phyloP scores from a whole-genome alignment of 2,797 vertebrate species.

The Acropternis orthonyx region DNA sequence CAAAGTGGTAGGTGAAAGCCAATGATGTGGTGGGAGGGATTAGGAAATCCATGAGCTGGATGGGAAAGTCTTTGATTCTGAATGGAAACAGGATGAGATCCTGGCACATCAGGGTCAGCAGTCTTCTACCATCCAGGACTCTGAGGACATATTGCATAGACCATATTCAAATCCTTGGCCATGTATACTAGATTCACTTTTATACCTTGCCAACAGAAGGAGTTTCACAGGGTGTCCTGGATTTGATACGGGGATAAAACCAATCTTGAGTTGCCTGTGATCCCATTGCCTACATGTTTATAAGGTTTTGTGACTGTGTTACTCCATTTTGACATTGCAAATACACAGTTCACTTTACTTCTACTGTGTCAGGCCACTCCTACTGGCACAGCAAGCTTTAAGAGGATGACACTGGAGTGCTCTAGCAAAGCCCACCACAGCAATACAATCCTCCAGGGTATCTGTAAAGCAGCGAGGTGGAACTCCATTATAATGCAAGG shows the following conservation, averaged over 20 bases:
- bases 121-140: neutral
- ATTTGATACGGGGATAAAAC: neutral
- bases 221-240: neutral
- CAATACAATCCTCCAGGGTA: neutral
- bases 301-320: neutral
- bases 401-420: neutral
- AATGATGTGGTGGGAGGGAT: neutral
- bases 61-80: neutral
- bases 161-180: neutral
- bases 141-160: neutral
- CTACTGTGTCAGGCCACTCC: neutral
- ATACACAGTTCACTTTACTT: neutral
- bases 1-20: neutral
- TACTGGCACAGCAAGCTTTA: neutral
- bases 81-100: neutral
- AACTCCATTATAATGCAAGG: neutral
- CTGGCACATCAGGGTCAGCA: neutral
- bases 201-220: neutral
- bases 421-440: neutral
- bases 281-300: neutral
- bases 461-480: neutral
- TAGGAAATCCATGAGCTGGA: neutral
- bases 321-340: neutral
- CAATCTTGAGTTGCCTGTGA: neutral
- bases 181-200: neutral